phyloP scores from a whole-genome alignment of 2,888 invertebrate species.

The Spisula subtruncata region DNA sequence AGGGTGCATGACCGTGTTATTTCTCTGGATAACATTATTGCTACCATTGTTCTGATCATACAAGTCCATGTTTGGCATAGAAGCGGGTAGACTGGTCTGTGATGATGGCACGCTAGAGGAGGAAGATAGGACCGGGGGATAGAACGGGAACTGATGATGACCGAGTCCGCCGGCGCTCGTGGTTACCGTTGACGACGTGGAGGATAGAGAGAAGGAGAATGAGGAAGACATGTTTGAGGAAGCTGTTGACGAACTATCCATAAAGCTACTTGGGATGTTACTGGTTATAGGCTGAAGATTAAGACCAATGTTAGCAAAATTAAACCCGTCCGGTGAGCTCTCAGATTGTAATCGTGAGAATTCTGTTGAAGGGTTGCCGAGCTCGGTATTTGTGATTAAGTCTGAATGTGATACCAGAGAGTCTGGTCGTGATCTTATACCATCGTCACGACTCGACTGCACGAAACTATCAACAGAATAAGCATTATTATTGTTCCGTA shows the following conservation, averaged over 20 bases:
- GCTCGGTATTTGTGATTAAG: conserved; percentile 55
- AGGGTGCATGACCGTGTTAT: conserved; percentile 67
- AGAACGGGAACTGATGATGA: conserved; percentile 76
- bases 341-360: conserved; percentile 73
- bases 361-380: conserved; percentile 65
- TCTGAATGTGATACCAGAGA: conserved; percentile 57
- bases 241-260: conserved; percentile 73
- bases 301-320: conserved; percentile 81
- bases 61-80: conserved; percentile 66
- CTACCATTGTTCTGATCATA: conserved; percentile 58
- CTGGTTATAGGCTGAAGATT: conserved; percentile 80
- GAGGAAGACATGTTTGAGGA: conserved; percentile 69
- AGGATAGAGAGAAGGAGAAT: conserved; percentile 74
- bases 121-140: conserved; percentile 69
- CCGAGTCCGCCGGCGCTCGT: conserved; percentile 71
- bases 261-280: conserved; percentile 72
- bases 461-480: conserved; percentile 84
- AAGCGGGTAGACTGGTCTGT: conserved; percentile 60
- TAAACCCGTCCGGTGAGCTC: conserved; percentile 77
- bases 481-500: conserved; percentile 69
- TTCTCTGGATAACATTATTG: conserved; percentile 69
- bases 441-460: conserved; percentile 74
- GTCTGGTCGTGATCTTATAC: conserved; percentile 57
- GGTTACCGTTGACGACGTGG: conserved; percentile 68
- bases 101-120: conserved; percentile 60